Conservation (phyloP, 2,113 vertebrate species). For the Apaloderma vittatum region DNA sequence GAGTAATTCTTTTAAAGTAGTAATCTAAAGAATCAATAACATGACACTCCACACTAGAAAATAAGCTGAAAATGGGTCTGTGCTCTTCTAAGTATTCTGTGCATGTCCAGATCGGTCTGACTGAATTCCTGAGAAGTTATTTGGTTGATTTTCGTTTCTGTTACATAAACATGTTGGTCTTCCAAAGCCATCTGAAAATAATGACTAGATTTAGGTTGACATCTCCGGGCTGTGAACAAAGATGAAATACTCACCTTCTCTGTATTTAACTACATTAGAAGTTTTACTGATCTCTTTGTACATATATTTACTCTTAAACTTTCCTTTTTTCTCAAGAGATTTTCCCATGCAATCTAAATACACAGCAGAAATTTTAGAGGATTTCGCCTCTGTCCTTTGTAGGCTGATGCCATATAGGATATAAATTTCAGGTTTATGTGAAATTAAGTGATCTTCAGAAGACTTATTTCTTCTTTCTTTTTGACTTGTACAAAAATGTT, state of each 20-base stretch:
- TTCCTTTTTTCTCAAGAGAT: not conserved
- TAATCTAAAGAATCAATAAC: not conserved
- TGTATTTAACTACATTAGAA: not conserved
- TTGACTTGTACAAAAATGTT: not conserved
- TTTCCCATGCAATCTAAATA: not conserved
- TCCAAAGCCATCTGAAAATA: not conserved
- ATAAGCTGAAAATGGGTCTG: not conserved
- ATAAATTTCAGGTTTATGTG: not conserved
- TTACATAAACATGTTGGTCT: not conserved
- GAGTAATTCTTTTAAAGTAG: not conserved
- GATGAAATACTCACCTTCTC: not conserved
- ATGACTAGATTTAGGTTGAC: not conserved
- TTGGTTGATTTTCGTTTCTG: not conserved
- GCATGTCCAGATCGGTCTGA: not conserved
- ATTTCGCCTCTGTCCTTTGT: not conserved
- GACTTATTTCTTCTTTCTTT: not conserved
- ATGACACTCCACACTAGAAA: not conserved
- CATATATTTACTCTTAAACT: not conserved
- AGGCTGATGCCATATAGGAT: not conserved
- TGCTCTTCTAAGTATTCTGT: not conserved
- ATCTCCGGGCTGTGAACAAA: not conserved
- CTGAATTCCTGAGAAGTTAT: not conserved
- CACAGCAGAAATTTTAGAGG: not conserved
- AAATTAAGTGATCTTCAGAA: constrained; percentile 8
- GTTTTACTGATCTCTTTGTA: not conserved